Evolutionary conservation across 2,797 vertebrate species (phyloP).

Genomic region (Cyprinella venusta): DNA sequence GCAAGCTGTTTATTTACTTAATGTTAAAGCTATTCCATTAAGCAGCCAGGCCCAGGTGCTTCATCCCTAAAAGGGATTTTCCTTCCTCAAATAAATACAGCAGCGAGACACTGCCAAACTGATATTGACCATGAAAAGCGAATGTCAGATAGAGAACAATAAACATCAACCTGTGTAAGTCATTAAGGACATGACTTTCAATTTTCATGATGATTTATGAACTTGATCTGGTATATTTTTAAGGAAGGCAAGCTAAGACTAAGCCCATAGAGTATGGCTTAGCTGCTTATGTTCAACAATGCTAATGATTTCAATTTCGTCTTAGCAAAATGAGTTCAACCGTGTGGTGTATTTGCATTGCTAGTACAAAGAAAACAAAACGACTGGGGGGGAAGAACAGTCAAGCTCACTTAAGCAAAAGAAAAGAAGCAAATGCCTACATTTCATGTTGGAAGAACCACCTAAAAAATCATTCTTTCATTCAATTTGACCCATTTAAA

Average conservation of each 20-base stretch:
- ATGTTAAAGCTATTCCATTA: constrained; percentile 93
- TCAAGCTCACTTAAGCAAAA: neutral
- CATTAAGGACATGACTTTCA: constrained; percentile 40
- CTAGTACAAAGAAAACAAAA: constrained; percentile 15
- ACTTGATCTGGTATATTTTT: constrained; percentile 17
- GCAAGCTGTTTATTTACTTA: constrained; percentile 96
- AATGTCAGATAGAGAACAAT: constrained; percentile 66
- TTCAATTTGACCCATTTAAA: constrained; percentile 40
- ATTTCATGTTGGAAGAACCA: constrained; percentile 9
- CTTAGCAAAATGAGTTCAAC: constrained; percentile 31
- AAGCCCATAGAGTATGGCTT: neutral
- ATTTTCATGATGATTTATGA: constrained; percentile 25
- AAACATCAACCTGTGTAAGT: constrained; percentile 43
- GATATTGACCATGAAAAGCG: constrained; percentile 69
- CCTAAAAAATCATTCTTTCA: neutral
- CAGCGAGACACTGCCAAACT: constrained; percentile 69
- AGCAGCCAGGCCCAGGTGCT: constrained; percentile 84
- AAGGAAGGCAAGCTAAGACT: constrained; percentile 30
- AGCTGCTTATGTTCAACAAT: constrained; percentile 17
- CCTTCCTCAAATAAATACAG: constrained; percentile 78
- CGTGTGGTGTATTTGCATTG: constrained; percentile 25
- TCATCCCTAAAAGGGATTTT: constrained; percentile 81
- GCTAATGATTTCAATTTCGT: constrained; percentile 31
- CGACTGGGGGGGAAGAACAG: neutral
- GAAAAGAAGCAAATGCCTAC: constrained; percentile 10